Base-by-base conservation (phyloP, 1,140 invertebrate species). In the Drosophila gunungcola region DNA sequence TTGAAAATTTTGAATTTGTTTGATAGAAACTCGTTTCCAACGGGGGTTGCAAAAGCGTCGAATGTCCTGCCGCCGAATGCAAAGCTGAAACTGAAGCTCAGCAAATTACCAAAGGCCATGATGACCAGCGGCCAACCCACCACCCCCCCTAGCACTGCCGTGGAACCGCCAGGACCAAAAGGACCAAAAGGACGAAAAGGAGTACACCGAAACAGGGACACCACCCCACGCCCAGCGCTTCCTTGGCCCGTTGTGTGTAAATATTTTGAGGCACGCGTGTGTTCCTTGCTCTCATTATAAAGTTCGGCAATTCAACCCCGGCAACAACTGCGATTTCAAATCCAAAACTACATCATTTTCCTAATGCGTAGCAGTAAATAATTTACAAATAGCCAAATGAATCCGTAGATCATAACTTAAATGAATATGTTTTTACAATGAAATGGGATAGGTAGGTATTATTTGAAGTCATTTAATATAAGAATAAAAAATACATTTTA, bases 241-340 rank as follows among this genome's bases (percentile, higher is more conserved):
- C 78, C 84, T 78, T 63, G 76, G 76, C 73, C 77, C 84, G 74
- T 80, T 89, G 84, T 89, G 84, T 89, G 84, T 89, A 89, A 89
- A 89, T 89, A 89, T 89, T 89, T 84, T 89, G 84, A 89, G 84
- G 84, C 84, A 89, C 80, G 84, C 85, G 84, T 89, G 80, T 89
- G 85, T 90, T 89, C 65, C 85, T 77, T 84, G 84, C 84, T 89
- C 84, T 89, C 84, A 89, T 88, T 89, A 88, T 78, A 68, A 78
- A 73, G 73, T 88, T 78, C 58, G 64, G 48, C 42, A 67, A 88
- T 68, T 34, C 83, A 88, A 88, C 83, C 83, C 83, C 70, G 55
- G 39, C 48, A 45, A 38, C 16, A 38, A 41, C 38, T 42, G 48
- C 51, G 62, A 49, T 42, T 43, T 49, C 27, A 55, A 57, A 45